Percentiles rank a stretch among this genome's conserved stretches.
Evolutionary conservation across 2,888 invertebrate species (phyloP).

Genomic region (Calliscelio sp.): DNA sequence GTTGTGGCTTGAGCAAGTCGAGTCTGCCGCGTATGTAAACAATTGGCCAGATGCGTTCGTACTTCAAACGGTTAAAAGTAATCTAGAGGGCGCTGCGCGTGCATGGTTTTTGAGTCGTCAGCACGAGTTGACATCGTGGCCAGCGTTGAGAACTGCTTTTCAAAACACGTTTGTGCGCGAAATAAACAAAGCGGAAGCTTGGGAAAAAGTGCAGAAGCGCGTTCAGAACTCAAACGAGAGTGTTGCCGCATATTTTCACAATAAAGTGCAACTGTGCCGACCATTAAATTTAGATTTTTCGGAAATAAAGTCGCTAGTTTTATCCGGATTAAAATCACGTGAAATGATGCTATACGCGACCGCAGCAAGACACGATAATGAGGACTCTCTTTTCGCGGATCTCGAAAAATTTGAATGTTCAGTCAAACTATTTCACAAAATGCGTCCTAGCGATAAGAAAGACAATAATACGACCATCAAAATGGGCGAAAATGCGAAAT

Average conservation of each 20-base stretch:
- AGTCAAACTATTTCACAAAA: constrained; percentile 31
- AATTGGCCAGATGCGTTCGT: constrained; percentile 65
- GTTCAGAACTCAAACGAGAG: constrained; percentile 50
- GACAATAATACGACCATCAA: background rate
- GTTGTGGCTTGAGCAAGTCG: constrained; percentile 57
- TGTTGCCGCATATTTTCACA: constrained; percentile 58
- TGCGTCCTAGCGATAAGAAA: background rate
- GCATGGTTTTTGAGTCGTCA: constrained; percentile 59
- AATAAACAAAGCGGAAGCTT: constrained; percentile 53
- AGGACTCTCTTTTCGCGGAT: constrained; percentile 45
- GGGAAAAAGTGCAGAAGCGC: constrained; percentile 58
- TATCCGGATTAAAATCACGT: constrained; percentile 51
- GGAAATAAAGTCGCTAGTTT: constrained; percentile 37
- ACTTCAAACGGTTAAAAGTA: constrained; percentile 58
- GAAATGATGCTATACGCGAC: constrained; percentile 60
- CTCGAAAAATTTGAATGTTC: constrained; percentile 42
- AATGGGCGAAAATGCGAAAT: background rate
- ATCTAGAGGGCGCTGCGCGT: constrained; percentile 59
- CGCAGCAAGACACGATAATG: constrained; percentile 28
- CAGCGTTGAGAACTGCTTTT: constrained; percentile 54
- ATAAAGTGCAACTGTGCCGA: constrained; percentile 61
- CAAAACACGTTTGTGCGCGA: constrained; percentile 49
- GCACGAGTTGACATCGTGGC: constrained; percentile 51
- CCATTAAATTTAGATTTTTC: constrained; percentile 47
- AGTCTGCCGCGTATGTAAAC: constrained; percentile 59